These are phyloP conservation scores for Scaptomyza caliginosa DNA, from an alignment of 2,888 invertebrate genomes.

Conservation along the genomic window DNA sequence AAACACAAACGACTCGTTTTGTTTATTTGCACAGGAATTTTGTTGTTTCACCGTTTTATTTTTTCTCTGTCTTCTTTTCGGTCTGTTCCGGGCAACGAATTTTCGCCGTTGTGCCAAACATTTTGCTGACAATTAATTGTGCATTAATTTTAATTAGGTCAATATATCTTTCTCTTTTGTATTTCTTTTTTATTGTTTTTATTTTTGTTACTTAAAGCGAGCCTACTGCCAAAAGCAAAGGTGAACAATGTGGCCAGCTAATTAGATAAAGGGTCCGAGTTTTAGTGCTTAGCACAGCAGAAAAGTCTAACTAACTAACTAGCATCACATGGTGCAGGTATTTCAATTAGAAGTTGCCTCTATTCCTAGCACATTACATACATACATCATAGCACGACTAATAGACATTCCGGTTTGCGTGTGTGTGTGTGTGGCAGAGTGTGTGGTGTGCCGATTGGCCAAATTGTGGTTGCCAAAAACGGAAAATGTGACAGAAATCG, in stretches of 20 bases:
- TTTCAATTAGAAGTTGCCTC: constrained; percentile 55
- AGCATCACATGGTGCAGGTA: constrained; percentile 24
- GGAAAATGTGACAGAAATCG: constrained; percentile 37
- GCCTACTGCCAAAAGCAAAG: constrained; percentile 1
- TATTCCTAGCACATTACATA: background rate
- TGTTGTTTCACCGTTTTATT: constrained; percentile 2
- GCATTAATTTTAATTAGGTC: constrained; percentile 68
- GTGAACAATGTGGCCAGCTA: constrained; percentile 34
- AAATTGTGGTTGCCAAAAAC: constrained; percentile 32
- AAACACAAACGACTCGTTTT: constrained; percentile 32
- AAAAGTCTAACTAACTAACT: constrained; percentile 35
- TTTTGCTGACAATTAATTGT: constrained; percentile 69
- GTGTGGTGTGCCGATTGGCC: constrained; percentile 17
- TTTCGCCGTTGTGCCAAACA: constrained; percentile 16
- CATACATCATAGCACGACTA: constrained; percentile 8
- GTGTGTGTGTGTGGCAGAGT: background rate
- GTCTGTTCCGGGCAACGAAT: constrained; percentile 10
- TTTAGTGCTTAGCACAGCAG: constrained; percentile 42
- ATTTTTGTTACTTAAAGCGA: no score
- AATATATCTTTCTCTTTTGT: constrained; percentile 37
- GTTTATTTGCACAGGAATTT: constrained; percentile 39
- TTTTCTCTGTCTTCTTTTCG: background rate
- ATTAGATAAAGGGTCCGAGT: constrained; percentile 43
- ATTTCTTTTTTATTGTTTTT: no score
- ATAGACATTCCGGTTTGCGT: background rate